These are phyloP conservation scores for Spisula solida DNA, from an alignment of 2,888 invertebrate species.

Conservation along the genomic window DNA sequence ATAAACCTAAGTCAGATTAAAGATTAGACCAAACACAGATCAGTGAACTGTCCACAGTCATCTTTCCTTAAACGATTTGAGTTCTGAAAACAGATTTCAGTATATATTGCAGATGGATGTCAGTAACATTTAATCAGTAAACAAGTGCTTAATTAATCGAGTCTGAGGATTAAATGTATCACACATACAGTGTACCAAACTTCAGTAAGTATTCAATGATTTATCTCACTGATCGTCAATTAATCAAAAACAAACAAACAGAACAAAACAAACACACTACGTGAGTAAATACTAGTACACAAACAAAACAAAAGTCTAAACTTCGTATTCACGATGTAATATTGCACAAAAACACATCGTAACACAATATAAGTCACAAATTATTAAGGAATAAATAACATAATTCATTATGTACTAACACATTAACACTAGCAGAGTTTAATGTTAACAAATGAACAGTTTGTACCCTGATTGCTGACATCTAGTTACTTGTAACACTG, in stretches of 20 bases:
- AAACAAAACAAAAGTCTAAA: background rate
- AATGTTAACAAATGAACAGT: background rate
- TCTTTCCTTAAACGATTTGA: no score
- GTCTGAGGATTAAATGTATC: background rate
- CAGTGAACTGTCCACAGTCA: no score
- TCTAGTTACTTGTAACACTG: background rate
- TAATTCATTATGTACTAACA: background rate
- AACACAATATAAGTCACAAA: background rate
- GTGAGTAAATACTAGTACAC: background rate
- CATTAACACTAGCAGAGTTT: background rate
- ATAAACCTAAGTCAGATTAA: no score
- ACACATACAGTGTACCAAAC: background rate
- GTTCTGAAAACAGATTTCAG: no score
- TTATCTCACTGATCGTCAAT: background rate
- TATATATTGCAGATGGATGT: no score
- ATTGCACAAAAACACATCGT: constrained; percentile 10
- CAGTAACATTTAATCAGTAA: background rate
- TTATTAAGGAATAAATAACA: constrained; percentile 7
- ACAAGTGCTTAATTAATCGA: background rate
- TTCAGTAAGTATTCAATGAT: background rate
- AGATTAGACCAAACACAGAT: no score
- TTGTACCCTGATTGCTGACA: background rate
- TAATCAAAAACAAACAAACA: background rate
- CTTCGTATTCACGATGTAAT: background rate
- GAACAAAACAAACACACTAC: background rate